Evolutionary conservation across 2,797 vertebrate genomes (phyloP).

Genomic region (Smutsia temminckii): DNA sequence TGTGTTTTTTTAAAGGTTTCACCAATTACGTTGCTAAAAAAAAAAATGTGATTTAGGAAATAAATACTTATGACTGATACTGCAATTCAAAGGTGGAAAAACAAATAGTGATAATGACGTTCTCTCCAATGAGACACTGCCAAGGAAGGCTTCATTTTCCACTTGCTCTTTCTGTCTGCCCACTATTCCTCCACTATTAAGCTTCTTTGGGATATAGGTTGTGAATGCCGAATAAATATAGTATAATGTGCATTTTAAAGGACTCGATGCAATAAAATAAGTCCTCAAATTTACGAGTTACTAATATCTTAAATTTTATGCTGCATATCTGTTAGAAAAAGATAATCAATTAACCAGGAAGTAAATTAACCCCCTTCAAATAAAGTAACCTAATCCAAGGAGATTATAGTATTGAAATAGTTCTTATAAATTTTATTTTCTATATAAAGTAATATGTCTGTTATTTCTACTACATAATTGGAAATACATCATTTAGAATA

Average conservation of each 20-base stretch:
- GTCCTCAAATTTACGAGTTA: background rate
- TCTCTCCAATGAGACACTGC: background rate
- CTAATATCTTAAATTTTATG: constrained; percentile 14
- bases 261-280: background rate
- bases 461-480: background rate
- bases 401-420: constrained; percentile 22
- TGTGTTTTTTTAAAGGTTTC: constrained; percentile 33
- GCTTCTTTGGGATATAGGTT: background rate
- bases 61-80: background rate
- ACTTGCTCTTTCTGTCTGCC: background rate
- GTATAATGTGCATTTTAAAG: background rate
- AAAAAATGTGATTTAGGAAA: constrained; percentile 37
- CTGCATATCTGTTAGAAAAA: background rate
- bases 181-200: background rate
- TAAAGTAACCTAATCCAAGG: background rate
- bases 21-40: background rate
- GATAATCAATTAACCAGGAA: background rate
- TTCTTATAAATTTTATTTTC: constrained; percentile 40
- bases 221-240: background rate
- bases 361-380: constrained; percentile 38
- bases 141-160: constrained; percentile 46
- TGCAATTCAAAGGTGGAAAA: background rate
- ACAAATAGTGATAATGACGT: background rate
- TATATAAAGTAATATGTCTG: constrained; percentile 39
- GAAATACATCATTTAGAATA: constrained; percentile 27